These are phyloP conservation scores for Panopea generosa DNA, from an alignment of 2,888 invertebrate genomes.

Conservation along the genomic window DNA sequence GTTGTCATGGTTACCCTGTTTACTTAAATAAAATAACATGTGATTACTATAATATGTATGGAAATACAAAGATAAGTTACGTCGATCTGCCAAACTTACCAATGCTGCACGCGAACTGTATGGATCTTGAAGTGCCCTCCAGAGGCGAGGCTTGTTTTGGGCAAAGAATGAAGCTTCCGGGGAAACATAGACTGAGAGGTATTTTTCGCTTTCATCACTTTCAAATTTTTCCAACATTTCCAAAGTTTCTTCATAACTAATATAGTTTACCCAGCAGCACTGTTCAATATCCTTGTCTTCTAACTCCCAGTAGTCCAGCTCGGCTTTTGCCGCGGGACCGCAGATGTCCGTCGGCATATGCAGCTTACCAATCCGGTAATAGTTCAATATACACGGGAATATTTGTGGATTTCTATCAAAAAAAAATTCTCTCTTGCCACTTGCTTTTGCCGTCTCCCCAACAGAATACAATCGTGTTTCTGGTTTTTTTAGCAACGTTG, in stretches of 20 bases:
- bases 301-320: constrained; percentile 77
- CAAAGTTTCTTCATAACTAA: constrained; percentile 69
- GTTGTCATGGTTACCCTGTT: too few relatives aligned
- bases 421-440: constrained; percentile 68
- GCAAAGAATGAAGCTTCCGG: constrained; percentile 59
- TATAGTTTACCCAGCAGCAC: constrained; percentile 79
- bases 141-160: constrained; percentile 60
- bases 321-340: constrained; percentile 70
- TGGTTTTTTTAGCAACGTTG: constrained; percentile 65
- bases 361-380: constrained; percentile 69
- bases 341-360: constrained; percentile 71
- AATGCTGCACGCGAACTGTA: constrained; percentile 66
- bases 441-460: constrained; percentile 64
- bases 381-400: constrained; percentile 71
- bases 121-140: constrained; percentile 71
- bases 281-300: constrained; percentile 76
- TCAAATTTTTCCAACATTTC: constrained; percentile 70
- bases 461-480: constrained; percentile 63
- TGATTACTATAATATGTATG: too few relatives aligned
- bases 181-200: constrained; percentile 56
- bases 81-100: constrained; percentile 65
- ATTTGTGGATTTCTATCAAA: constrained; percentile 72
- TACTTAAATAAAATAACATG: too few relatives aligned
- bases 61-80: too few relatives aligned
- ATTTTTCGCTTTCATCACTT: constrained; percentile 63